A percentile compares a stretch with the other conserved stretches of the same genome.
phyloP scores from a whole-genome alignment of 1,140 invertebrate species.

The Drosophila sp. region DNA sequence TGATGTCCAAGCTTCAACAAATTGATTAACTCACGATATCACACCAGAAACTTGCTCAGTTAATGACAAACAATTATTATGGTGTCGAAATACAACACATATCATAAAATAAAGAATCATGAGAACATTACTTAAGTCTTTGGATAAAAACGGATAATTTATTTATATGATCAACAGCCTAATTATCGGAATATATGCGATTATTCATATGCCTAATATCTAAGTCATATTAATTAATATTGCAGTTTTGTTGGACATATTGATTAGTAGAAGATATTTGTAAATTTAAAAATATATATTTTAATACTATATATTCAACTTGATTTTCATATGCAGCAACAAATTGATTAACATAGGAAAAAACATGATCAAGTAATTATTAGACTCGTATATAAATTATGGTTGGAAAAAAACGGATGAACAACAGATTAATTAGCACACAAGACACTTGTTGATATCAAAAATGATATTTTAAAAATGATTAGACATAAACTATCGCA shows the following conservation, averaged over 20 bases:
- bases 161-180: neutral
- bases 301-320: neutral
- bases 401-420: neutral
- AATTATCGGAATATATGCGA: no score
- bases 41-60: slow-evolving; percentile 8
- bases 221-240: no score
- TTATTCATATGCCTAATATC: no score
- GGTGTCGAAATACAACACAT: neutral
- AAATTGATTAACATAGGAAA: slow-evolving; percentile 9
- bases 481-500: no score
- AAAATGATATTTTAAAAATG: neutral
- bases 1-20: slow-evolving; percentile 16
- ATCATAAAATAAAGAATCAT: neutral
- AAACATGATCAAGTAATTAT: neutral
- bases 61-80: no score
- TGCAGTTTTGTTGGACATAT: no score
- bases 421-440: no score
- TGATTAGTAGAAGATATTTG: no score
- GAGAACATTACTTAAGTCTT: neutral
- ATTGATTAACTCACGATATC: slow-evolving; percentile 30
- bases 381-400: neutral
- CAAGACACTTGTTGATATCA: neutral
- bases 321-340: slow-evolving; percentile 8
- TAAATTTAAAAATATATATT: no score
- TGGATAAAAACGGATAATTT: neutral